Evolutionary conservation across 2,113 vertebrate genomes (phyloP), one percentile per base, ranked within the genome.

Genomic region (Syrrhaptes paradoxus): DNA sequence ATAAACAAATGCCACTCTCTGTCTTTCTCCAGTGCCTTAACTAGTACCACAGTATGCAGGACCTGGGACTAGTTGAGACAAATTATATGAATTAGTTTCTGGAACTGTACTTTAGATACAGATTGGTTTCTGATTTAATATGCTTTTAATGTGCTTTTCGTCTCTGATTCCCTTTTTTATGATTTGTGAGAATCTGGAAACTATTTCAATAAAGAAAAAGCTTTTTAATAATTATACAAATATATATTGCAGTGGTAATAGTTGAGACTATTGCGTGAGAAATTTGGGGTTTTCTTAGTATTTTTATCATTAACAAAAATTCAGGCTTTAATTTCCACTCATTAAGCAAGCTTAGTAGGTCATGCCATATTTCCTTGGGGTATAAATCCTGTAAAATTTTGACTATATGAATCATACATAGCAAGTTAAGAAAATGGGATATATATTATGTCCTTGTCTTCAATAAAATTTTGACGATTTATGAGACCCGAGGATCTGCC

Each of bases 401-500:
- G 22, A 31, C 21, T 79, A 13, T 7, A 15, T 74, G 16, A 75
- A 55, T 82, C 31, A 36, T 87, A 49, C 6, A 6, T 25, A 85
- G 26, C 15, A 49, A 28, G 24, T 52, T 81, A 78, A 87, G 29
- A 74, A 72, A 93, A 71, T 25, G 34, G 2, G 20, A 22, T 73
- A 12, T 75, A 26, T 62, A 5, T 62, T 43, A 59, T 34, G 29
- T 85, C n/a, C 41, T 85, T 85, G 49, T 79, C 71, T 90, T 73
- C 67, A 85, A 3, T 90, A 46, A 73, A 22, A 83, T 38, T 74
- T 75, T 29, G 24, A 77, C 66, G 54, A 45, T 49, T 82, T 88
- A 81, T 55, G 85, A 80, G 54, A 85, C 71, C 46, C 46, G 78
- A 95, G 25, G 49, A 83, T 83, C 66, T 92, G 90, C 88, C 85